Percentiles rank a stretch among this genome's conserved stretches.
These are phyloP conservation scores for Campoplex capitator DNA, from an alignment of 2,888 invertebrate genomes.

Conservation along the genomic window DNA sequence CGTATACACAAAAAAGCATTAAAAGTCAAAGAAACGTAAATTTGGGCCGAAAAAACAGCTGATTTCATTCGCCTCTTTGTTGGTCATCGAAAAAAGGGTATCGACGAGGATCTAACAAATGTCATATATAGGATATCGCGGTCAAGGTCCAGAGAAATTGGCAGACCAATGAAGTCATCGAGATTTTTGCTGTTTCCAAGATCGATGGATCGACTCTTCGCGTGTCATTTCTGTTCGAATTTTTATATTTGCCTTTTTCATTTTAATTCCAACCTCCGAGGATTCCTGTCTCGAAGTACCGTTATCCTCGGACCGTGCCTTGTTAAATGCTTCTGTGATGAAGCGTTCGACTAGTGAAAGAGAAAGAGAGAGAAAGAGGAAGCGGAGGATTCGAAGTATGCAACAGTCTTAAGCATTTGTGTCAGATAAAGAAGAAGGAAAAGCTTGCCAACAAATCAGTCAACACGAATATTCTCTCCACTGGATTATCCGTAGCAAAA, in stretches of 20 bases:
- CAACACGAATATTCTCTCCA: neutral
- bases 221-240: slow-evolving; percentile 4
- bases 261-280: slow-evolving; percentile 46
- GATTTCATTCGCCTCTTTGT: neutral
- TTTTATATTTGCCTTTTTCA: slow-evolving; percentile 43
- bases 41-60: too few species aligned
- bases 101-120: slow-evolving; percentile 2
- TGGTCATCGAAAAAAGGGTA: neutral
- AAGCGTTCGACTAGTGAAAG: slow-evolving; percentile 7
- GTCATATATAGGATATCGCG: slow-evolving; percentile 24
- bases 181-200: neutral
- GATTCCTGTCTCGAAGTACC: slow-evolving; percentile 68
- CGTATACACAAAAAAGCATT: slow-evolving; percentile 3
- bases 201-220: slow-evolving; percentile 4
- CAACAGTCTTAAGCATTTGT: slow-evolving; percentile 34
- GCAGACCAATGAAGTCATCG: neutral
- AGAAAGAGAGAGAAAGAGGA: slow-evolving; percentile 1
- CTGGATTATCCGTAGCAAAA: neutral
- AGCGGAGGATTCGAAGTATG: slow-evolving; percentile 52
- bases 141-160: slow-evolving; percentile 18
- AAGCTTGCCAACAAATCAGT: slow-evolving; percentile 14
- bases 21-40: neutral
- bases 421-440: slow-evolving; percentile 18
- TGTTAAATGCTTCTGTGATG: slow-evolving; percentile 60
- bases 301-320: slow-evolving; percentile 61